These are phyloP conservation scores for Chloropsis hardwickii DNA, from an alignment of 2,113 vertebrate genomes.

Conservation along the genomic window DNA sequence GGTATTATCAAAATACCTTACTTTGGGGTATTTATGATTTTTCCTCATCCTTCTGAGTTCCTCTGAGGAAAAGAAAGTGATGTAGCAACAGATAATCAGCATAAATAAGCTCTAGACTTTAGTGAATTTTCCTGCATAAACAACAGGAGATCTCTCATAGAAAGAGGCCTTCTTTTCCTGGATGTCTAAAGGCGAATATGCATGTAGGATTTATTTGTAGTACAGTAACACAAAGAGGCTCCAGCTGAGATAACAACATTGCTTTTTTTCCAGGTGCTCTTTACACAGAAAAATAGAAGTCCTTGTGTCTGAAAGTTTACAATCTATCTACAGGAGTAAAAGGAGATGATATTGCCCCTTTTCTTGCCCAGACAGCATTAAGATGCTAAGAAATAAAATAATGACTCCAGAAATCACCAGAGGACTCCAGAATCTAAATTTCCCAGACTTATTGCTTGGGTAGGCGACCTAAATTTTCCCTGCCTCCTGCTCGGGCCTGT, in stretches of 20 bases:
- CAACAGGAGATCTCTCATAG: not conserved
- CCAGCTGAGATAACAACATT: not conserved
- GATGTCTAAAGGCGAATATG: not conserved
- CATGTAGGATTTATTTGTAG: not conserved
- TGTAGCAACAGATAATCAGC: not conserved
- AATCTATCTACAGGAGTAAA: not conserved
- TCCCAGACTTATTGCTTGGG: not conserved
- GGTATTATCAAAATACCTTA: not conserved
- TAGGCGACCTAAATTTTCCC: not conserved
- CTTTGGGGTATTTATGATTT: not conserved
- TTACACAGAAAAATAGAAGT: not conserved
- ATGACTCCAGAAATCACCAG: not conserved
- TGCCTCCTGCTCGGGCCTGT: not conserved
- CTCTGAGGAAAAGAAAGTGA: not conserved
- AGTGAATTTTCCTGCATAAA: not conserved
- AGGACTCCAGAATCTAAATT: not conserved
- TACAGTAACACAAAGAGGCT: not conserved
- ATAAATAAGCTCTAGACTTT: not conserved
- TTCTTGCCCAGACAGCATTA: not conserved
- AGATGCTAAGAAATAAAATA: not conserved
- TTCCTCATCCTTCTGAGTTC: not conserved
- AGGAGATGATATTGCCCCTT: not conserved
- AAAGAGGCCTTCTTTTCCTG: not conserved
- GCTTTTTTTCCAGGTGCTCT: not conserved
- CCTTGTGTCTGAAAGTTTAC: not conserved